A percentile compares a stretch with the other conserved stretches of the same genome.
Conservation (phyloP, 92 coral and sea anemone genomes). For the Siderastrea radians region DNA sequence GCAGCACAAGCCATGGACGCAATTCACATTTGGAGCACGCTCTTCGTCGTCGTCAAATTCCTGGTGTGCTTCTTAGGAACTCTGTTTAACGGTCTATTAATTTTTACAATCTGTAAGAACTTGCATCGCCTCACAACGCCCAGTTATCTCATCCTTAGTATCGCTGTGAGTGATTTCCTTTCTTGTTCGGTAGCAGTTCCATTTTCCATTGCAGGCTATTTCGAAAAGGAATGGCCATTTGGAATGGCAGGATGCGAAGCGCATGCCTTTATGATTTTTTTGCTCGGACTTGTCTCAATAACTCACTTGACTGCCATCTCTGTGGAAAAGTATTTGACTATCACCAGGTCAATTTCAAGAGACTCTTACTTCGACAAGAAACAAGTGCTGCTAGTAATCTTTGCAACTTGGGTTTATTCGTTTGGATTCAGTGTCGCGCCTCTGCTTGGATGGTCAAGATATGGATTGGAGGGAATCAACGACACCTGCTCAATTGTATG, state of each 20-base stretch:
- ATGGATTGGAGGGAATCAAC: slow-evolving; percentile 62
- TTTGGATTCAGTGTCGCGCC: slow-evolving; percentile 61
- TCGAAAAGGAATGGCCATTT: slow-evolving; percentile 68
- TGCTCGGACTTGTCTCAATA: slow-evolving; percentile 70
- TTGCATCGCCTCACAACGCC: slow-evolving; percentile 46
- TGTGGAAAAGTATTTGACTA: slow-evolving; percentile 73
- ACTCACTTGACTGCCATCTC: slow-evolving; percentile 71
- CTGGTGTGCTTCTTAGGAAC: slow-evolving; percentile 42
- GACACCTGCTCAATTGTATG: slow-evolving; percentile 60
- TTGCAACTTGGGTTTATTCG: slow-evolving; percentile 55
- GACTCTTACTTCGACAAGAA: slow-evolving; percentile 43
- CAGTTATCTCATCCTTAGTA: slow-evolving; percentile 60
- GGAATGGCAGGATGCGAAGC: slow-evolving; percentile 62
- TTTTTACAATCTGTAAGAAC: slow-evolving; percentile 48
- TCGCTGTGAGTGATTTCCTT: slow-evolving; percentile 59
- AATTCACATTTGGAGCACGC: slow-evolving; percentile 3
- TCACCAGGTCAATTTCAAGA: slow-evolving; percentile 49
- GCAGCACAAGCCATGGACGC: background rate
- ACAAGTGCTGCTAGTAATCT: slow-evolving; percentile 26
- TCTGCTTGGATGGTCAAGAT: slow-evolving; percentile 63
- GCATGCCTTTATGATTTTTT: slow-evolving; percentile 75
- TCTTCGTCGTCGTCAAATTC: slow-evolving; percentile 8
- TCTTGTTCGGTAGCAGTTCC: slow-evolving; percentile 71
- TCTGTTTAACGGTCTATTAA: slow-evolving; percentile 51
- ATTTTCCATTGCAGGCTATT: slow-evolving; percentile 43